Base-by-base conservation (phyloP, 2,888 invertebrate species). In the Liopterus haemorrhoidalis region DNA sequence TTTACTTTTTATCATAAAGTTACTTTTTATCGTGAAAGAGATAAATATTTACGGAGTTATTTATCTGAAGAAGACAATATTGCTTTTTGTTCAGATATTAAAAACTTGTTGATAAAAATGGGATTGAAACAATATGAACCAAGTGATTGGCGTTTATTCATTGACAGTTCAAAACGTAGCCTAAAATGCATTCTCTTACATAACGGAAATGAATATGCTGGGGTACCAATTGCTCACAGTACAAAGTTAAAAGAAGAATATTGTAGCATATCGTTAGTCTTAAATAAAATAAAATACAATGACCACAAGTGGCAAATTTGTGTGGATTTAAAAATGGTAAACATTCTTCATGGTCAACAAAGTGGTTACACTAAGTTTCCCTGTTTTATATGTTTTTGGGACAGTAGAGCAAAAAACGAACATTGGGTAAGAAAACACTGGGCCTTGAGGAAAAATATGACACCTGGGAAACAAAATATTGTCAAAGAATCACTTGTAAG, bases 71-170 rank as follows among this genome's bases (percentile, higher is more conserved):
- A 54, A 42, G 42, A 49, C 11, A 30, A 48, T 20, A 12, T 49
- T n/a, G 49, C 50, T 14, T 51, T 38, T 41, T 51, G 49, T 41
- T 35, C 38, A 8, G 43, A 54, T 44, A 46, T 54, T 20, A 36
- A 21, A 32, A 37, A 35, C 9, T 18, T 50, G 2, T 9, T 51
- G 20, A 32, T 22, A 31, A 39, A 48, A 32, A 48, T 51, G 49
- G 51, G 48, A 24, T 47, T 53, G 24, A 4, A 27, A 28, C 30
- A 49, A 41, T 54, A 51, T 38, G 18, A 21, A 32, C 45, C 53
- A 38, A 31, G 25, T 31, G 50, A 53, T 21, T 55, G 53, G 49
- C 49, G 52, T 32, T 44, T 55, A 11, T 54, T 55, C 38, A 54
- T 55, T 20, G 55, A 54, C 39, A 50, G 50, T 22, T 48, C 44